Conservation (phyloP, 2,888 invertebrate genomes). For the Lasiommata megera region DNA sequence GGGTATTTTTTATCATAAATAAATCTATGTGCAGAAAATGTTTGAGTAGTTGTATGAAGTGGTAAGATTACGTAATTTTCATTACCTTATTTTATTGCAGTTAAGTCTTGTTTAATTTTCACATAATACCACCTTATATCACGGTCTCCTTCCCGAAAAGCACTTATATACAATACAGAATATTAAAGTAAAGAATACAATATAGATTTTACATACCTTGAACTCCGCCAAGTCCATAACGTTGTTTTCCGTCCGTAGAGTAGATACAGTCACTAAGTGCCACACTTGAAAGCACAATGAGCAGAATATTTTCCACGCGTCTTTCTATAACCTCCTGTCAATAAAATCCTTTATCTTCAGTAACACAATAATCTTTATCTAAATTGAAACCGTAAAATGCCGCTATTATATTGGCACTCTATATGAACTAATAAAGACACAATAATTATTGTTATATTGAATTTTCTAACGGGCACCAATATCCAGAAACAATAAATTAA, state of each 20-base stretch:
- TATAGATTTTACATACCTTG: conserved; percentile 56
- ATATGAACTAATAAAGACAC: conserved; percentile 53
- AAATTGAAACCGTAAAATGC: conserved; percentile 60
- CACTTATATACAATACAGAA: neutral
- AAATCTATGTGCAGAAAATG: too few relatives aligned
- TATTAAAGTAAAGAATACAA: neutral
- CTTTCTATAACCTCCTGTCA: conserved; percentile 59
- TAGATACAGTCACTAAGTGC: conserved; percentile 38
- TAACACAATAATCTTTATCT: conserved; percentile 66
- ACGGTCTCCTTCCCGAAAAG: too few relatives aligned
- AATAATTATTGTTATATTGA: conserved; percentile 40
- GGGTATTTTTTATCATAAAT: too few relatives aligned
- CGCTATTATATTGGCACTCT: conserved; percentile 43
- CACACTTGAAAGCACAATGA: conserved; percentile 52
- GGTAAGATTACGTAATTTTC: neutral
- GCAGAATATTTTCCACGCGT: conserved; percentile 43
- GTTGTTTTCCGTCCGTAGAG: conserved; percentile 45
- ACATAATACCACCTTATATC: too few relatives aligned
- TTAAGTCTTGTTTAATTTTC: too few relatives aligned
- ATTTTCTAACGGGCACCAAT: conserved; percentile 37
- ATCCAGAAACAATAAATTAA: conserved; percentile 49
- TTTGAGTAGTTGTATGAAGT: neutral
- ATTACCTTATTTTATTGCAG: neutral
- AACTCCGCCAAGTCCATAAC: conserved; percentile 47
- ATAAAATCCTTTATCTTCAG: conserved; percentile 68